Evolutionary conservation across 2,797 vertebrate species (phyloP), one percentile per base, ranked within the genome.

Genomic region (Acanthurus lineatus): DNA sequence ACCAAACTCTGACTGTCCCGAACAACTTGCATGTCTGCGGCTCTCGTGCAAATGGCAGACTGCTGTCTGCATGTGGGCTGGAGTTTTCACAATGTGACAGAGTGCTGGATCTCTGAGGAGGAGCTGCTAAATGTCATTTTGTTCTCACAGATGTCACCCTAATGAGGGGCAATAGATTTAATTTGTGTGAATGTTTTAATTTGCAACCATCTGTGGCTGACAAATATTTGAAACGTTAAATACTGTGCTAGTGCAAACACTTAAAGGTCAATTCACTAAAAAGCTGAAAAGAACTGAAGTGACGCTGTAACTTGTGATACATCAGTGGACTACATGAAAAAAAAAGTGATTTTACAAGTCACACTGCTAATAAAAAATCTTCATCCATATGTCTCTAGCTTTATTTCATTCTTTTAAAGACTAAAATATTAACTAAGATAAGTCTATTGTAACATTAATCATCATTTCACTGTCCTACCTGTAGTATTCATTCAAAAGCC

Each of bases 41-140:
- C 75, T 69, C 66, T 48, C 51, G 35, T 58, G 16, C 83, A 76
- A 77, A 86, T 68, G 65, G 79, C 88, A 69, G 86, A 79, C 88
- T 71, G 89, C 65, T 81, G 83, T 79, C 75, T 83, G 83, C 81
- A 88, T 88, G 94, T 92, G 89, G 90, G 93, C 78, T 84, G 86
- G 58, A 86, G 76, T 81, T 83, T 88, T 90, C 89, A 80, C 86
- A 84, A 61, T 65, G 87, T 88, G 86, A 87, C 88, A 86, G 89
- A 91, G 89, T 84, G 86, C 85, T 77, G 86, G 72, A 87, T 90
- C 83, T 90, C 75, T 63, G 51, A 72, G 78, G 77, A 49, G 72
- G 82, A 90, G 82, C 81, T 66, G 90, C 89, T 91, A 94, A 93
- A 95, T 94, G 93, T 91, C 93, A 92, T 79, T 88, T 91, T 87